Evolutionary conservation across 92 coral and sea anemone species (phyloP).

Genomic region (Nematostella vectensis): DNA sequence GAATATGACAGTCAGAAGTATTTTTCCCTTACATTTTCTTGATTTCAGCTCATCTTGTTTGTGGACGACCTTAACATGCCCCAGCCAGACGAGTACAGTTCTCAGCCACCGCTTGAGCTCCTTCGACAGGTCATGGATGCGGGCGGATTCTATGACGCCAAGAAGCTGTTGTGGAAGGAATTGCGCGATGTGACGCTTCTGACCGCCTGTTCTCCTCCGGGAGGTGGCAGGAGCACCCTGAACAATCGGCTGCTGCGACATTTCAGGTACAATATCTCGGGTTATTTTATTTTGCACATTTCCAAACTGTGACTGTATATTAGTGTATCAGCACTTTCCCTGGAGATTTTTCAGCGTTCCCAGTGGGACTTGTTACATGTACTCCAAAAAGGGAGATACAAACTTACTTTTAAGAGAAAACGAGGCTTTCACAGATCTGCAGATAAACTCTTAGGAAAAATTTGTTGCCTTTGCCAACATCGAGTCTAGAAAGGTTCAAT

Average conservation of each 20-base stretch:
- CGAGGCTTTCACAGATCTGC: too few relatives aligned
- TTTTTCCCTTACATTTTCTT: too few relatives aligned
- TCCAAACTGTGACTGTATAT: background rate
- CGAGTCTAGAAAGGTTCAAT: too few relatives aligned
- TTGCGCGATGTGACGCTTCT: slow-evolving; percentile 79
- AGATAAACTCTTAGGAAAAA: too few relatives aligned
- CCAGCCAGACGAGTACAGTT: slow-evolving; percentile 76
- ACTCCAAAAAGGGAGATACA: too few relatives aligned
- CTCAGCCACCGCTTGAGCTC: slow-evolving; percentile 93
- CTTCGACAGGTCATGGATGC: slow-evolving; percentile 84
- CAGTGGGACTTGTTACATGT: too few relatives aligned
- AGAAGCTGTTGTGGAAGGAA: slow-evolving; percentile 74
- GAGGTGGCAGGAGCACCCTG: slow-evolving; percentile 81
- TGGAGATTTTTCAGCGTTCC: background rate
- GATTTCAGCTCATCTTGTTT: slow-evolving; percentile 55
- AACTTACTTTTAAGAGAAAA: too few relatives aligned
- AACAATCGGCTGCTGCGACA: slow-evolving; percentile 76
- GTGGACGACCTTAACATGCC: slow-evolving; percentile 99
- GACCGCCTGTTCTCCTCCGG: slow-evolving; percentile 96
- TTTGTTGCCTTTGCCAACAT: too few relatives aligned
- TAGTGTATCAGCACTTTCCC: background rate
- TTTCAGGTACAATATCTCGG: slow-evolving; percentile 54
- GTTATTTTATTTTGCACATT: background rate
- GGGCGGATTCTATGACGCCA: slow-evolving; percentile 90
- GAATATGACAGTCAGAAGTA: too few relatives aligned